phyloP scores from a whole-genome alignment of 2,113 vertebrate genomes.

The Pogona vitticeps region DNA sequence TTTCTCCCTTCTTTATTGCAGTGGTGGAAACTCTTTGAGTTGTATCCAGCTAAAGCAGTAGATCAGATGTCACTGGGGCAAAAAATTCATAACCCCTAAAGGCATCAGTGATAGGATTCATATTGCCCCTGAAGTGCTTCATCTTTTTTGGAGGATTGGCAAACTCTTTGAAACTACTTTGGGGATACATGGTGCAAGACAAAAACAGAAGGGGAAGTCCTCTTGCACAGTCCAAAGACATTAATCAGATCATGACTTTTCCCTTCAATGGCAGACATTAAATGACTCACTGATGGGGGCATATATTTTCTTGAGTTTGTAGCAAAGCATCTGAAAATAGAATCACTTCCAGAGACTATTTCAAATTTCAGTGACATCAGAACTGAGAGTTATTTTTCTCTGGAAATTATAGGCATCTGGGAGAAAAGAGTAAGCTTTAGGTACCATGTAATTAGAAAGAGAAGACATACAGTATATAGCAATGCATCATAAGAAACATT shows the following conservation, averaged over 20 bases:
- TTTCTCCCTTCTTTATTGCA: not conserved
- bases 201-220: not conserved
- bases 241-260: not conserved
- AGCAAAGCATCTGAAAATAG: not conserved
- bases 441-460: not conserved
- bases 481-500: not conserved
- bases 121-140: too few species aligned
- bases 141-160: not conserved
- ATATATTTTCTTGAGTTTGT: not conserved
- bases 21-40: not conserved
- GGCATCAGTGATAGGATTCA: too few species aligned
- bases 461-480: not conserved
- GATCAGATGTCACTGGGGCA: not conserved
- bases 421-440: not conserved
- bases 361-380: not conserved
- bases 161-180: not conserved
- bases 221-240: not conserved
- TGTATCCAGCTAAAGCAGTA: not conserved
- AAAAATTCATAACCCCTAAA: not conserved
- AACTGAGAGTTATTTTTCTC: constrained; percentile 11
- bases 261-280: not conserved
- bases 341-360: not conserved
- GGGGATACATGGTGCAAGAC: not conserved
- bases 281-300: not conserved
- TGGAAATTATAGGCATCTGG: not conserved